Conservation (phyloP, 2,888 invertebrate species). For the Nowickia ferox region DNA sequence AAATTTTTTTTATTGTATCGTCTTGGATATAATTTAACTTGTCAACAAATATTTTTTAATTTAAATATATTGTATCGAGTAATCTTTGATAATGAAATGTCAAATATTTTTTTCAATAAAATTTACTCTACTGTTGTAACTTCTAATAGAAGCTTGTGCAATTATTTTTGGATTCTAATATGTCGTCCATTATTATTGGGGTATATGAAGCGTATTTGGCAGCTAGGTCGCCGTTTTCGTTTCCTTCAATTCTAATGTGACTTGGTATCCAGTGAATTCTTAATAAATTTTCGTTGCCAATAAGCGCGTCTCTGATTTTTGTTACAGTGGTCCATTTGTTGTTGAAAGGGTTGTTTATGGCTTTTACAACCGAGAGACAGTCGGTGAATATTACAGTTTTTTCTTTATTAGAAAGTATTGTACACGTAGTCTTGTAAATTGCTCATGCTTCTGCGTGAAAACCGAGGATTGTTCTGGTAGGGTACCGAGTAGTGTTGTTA, state of each 20-base stretch:
- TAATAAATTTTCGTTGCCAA: background rate
- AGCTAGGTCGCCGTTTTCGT: constrained; percentile 7
- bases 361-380: constrained; percentile 18
- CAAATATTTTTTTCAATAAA: no score
- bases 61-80: no score
- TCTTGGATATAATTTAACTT: no score
- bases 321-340: constrained; percentile 4
- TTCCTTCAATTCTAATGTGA: background rate
- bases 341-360: constrained; percentile 13
- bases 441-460: no score
- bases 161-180: no score
- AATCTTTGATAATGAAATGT: no score
- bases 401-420: background rate
- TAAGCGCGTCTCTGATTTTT: background rate
- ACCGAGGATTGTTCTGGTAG: no score
- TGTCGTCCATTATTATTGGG: background rate
- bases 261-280: constrained; percentile 20
- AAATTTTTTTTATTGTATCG: constrained; percentile 17
- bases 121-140: no score
- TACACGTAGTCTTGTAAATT: background rate
- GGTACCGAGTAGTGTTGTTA: no score
- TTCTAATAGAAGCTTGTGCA: no score
- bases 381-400: constrained; percentile 8
- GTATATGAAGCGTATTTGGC: no score
- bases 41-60: no score